These are phyloP conservation scores for Indri indri DNA, from an alignment of 2,113 vertebrate species.

Conservation along the genomic window DNA sequence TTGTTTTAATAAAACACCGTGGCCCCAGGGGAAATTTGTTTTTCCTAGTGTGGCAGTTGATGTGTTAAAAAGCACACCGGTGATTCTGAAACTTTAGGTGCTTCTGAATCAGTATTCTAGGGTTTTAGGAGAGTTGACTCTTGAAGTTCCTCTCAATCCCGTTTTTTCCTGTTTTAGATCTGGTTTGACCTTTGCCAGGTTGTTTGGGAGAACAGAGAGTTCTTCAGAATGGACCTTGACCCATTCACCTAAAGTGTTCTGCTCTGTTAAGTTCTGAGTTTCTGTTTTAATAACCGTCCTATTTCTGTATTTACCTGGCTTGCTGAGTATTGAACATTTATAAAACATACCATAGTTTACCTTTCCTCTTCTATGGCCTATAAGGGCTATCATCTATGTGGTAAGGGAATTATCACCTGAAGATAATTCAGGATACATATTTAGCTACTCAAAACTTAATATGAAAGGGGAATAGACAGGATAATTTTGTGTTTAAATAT, in stretches of 20 bases:
- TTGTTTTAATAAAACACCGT: too few species aligned
- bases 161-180: not conserved
- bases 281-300: not conserved
- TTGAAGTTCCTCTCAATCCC: not conserved
- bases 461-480: not conserved
- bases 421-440: not conserved
- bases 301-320: not conserved
- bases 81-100: not conserved
- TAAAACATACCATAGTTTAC: not conserved
- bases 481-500: slow-evolving; percentile 8
- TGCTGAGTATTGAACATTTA: not conserved
- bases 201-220: not conserved
- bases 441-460: not conserved
- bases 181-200: slow-evolving; percentile 1
- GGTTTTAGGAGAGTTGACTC: not conserved
- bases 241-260: not conserved
- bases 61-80: not conserved
- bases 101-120: not conserved
- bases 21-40: too few species aligned
- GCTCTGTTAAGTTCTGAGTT: not conserved
- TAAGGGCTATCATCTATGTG: not conserved
- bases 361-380: not conserved
- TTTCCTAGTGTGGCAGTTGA: too few species aligned
- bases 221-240: not conserved
- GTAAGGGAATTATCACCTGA: not conserved